Percentiles rank a stretch among this genome's conserved stretches.
phyloP scores from a whole-genome alignment of 2,888 invertebrate genomes.

The Poecilobothrus nobilitatus region DNA sequence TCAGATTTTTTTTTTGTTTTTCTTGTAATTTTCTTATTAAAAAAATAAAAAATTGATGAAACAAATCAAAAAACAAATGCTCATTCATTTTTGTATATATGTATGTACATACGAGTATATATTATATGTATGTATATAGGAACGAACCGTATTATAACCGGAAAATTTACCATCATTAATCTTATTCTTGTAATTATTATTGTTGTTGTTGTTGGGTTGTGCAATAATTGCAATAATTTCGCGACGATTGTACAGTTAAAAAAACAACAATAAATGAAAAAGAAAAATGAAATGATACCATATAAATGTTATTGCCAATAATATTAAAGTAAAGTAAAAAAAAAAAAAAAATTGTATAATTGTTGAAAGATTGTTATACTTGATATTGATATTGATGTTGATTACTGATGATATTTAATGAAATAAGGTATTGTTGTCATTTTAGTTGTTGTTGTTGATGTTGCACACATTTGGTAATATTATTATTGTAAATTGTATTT shows the following conservation, averaged over 20 bases:
- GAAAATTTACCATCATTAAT: conserved; percentile 3
- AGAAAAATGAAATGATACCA: not conserved
- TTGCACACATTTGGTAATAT: not conserved
- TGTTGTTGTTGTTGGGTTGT: not conserved
- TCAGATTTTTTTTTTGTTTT: not conserved
- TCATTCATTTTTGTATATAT: not conserved
- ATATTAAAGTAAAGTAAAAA: too few species aligned
- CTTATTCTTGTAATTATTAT: not conserved
- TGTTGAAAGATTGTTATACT: not conserved
- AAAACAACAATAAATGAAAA: too few species aligned
- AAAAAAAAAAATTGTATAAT: too few species aligned
- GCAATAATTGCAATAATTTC: not conserved
- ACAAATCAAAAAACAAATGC: not conserved
- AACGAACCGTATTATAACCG: not conserved
- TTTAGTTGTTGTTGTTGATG: not conserved
- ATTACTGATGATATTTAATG: not conserved
- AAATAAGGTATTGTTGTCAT: too few species aligned
- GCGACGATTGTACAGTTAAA: too few species aligned
- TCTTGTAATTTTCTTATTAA: not conserved
- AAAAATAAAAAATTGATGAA: not conserved
- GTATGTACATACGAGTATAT: too few species aligned
- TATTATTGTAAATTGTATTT: not conserved
- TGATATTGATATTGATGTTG: not conserved
- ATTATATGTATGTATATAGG: too few species aligned
- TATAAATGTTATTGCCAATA: not conserved